Evolutionary conservation across 2,888 invertebrate genomes (phyloP).

Genomic region (Petrophora chlorosata): DNA sequence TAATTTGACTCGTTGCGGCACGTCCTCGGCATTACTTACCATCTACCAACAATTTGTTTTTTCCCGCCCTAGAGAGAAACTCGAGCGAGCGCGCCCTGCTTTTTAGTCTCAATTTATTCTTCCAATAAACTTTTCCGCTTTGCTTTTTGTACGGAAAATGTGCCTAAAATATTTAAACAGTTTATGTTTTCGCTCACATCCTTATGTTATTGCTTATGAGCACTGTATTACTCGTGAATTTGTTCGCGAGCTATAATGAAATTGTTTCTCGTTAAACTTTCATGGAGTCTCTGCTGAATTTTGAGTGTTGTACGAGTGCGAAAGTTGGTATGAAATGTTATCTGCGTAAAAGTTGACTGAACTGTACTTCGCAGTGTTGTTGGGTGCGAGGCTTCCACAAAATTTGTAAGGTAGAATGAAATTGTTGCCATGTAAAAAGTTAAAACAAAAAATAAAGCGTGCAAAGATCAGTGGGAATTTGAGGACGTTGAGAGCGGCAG

Average conservation of each 20-base stretch:
- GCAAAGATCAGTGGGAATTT: slow-evolving; percentile 59
- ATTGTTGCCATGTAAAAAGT: slow-evolving; percentile 26
- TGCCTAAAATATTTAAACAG: slow-evolving; percentile 75
- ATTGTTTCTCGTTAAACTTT: slow-evolving; percentile 37
- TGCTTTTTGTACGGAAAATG: slow-evolving; percentile 69
- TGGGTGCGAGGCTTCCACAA: neutral
- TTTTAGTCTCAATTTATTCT: slow-evolving; percentile 79
- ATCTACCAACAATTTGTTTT: slow-evolving; percentile 78
- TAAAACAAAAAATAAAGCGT: slow-evolving; percentile 29
- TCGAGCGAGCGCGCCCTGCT: slow-evolving; percentile 68
- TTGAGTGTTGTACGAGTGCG: slow-evolving; percentile 42
- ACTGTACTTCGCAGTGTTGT: neutral
- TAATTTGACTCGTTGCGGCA: slow-evolving; percentile 70
- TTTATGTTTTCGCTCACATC: slow-evolving; percentile 65
- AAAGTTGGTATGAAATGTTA: slow-evolving; percentile 21
- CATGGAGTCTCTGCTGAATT: slow-evolving; percentile 29
- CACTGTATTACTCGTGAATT: slow-evolving; percentile 34
- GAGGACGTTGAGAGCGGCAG: slow-evolving; percentile 65
- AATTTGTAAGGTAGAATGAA: slow-evolving; percentile 10
- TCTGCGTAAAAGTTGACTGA: slow-evolving; percentile 4
- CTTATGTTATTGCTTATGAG: slow-evolving; percentile 58
- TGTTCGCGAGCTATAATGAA: slow-evolving; percentile 33
- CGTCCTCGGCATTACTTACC: slow-evolving; percentile 75
- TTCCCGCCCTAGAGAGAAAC: slow-evolving; percentile 68
- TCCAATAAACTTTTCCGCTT: slow-evolving; percentile 73